Evolutionary conservation across 2,888 invertebrate species (phyloP).

Genomic region (Diogma glabrata): DNA sequence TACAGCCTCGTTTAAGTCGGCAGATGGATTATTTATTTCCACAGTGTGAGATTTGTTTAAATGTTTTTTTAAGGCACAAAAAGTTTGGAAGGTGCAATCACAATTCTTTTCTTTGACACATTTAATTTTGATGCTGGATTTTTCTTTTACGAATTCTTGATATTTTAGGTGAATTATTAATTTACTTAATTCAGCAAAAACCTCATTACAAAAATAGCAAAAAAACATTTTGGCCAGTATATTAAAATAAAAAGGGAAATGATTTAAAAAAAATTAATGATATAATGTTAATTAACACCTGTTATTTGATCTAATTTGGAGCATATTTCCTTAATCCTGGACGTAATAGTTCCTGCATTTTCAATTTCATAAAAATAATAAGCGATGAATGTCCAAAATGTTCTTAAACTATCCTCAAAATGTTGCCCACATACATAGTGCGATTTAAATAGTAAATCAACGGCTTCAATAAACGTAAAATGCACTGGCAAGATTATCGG

Average conservation of each 20-base stretch:
- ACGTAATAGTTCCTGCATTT: neutral
- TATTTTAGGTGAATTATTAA: conserved; percentile 1
- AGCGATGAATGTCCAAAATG: neutral
- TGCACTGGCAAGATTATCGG: neutral
- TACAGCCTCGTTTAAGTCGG: neutral
- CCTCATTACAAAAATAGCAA: conserved; percentile 2
- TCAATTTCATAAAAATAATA: conserved; percentile 3
- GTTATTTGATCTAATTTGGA: conserved; percentile 1
- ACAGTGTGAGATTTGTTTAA: conserved; percentile 1
- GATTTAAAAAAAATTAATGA: neutral
- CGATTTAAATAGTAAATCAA: conserved; percentile 1
- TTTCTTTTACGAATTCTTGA: conserved; percentile 1
- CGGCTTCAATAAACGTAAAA: neutral
- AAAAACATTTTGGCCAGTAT: neutral
- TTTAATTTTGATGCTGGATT: neutral
- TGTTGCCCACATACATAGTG: neutral
- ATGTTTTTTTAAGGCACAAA: neutral
- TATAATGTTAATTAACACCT: neutral
- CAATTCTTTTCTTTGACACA: conserved; percentile 5
- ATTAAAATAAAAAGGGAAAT: neutral
- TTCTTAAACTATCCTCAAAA: neutral
- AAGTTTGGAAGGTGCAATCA: neutral
- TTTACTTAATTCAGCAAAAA: neutral
- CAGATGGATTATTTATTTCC: conserved; percentile 2
- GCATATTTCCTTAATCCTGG: neutral